Percentiles rank a stretch among this genome's conserved stretches.
Conservation (phyloP, 2,113 vertebrate genomes). For the Coracopsis vasa region DNA sequence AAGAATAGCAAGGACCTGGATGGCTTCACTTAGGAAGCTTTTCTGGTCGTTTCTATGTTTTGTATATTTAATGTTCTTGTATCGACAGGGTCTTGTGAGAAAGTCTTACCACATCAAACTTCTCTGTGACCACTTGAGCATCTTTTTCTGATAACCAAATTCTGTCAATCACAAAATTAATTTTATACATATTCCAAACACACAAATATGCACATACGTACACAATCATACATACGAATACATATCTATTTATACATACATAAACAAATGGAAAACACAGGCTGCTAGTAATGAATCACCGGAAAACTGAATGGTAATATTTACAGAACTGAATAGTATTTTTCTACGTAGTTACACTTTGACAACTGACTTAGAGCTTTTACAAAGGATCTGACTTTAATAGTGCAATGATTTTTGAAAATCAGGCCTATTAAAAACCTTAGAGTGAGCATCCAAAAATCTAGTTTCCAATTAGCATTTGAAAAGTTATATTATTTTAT, state of each 20-base stretch:
- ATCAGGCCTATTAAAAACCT: not conserved
- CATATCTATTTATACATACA: too few relatives aligned
- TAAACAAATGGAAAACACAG: not conserved
- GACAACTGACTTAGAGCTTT: not conserved
- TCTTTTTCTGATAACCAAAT: not conserved
- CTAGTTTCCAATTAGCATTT: not conserved
- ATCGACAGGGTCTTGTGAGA: not conserved
- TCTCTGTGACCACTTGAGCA: not conserved
- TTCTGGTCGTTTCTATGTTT: not conserved
- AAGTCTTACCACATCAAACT: not conserved
- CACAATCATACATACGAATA: not conserved
- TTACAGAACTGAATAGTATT: not conserved
- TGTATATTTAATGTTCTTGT: not conserved
- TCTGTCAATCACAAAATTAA: not conserved
- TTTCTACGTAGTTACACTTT: not conserved
- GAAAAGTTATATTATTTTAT: not conserved
- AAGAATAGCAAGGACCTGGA: not conserved
- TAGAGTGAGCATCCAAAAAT: not conserved
- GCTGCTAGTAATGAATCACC: not conserved
- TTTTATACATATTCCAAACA: not conserved
- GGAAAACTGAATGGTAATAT: not conserved
- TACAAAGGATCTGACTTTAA: not conserved
- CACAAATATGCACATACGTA: not conserved
- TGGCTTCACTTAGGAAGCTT: not conserved
- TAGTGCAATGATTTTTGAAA: not conserved